Evolutionary conservation across 2,888 invertebrate species (phyloP).

Genomic region (Eledona agricola): DNA sequence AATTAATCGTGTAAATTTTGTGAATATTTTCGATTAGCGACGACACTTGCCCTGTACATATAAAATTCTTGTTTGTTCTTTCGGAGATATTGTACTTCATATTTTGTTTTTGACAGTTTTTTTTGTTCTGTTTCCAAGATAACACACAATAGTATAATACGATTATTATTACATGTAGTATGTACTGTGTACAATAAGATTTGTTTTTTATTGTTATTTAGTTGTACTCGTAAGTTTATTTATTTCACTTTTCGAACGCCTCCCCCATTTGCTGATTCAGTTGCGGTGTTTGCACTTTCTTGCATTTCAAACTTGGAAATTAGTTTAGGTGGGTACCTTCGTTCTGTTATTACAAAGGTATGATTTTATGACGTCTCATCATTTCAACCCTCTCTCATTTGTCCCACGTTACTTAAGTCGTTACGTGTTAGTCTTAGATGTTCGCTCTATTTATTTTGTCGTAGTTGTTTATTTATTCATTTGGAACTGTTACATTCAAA

Average conservation of each 20-base stretch:
- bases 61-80: constrained; percentile 41
- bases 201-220: constrained; percentile 53
- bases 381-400: constrained; percentile 37
- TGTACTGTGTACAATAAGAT: constrained; percentile 61
- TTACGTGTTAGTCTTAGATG: constrained; percentile 48
- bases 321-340: constrained; percentile 53
- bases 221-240: constrained; percentile 46
- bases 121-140: constrained; percentile 36
- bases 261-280: constrained; percentile 38
- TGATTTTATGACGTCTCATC: constrained; percentile 45
- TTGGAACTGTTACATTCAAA: constrained; percentile 50
- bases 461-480: constrained; percentile 50
- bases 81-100: constrained; percentile 25
- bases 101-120: constrained; percentile 42
- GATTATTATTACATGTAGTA: constrained; percentile 56
- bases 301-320: constrained; percentile 32
- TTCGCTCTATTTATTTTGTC: constrained; percentile 51
- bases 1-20: constrained; percentile 51
- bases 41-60: constrained; percentile 52
- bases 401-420: constrained; percentile 47
- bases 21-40: constrained; percentile 44
- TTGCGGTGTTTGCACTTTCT: constrained; percentile 39
- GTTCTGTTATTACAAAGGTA: constrained; percentile 47
- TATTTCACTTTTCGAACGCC: constrained; percentile 40
- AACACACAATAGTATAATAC: constrained; percentile 55